Conservation (phyloP, 2,888 invertebrate species). For the Vanessa cardui region DNA sequence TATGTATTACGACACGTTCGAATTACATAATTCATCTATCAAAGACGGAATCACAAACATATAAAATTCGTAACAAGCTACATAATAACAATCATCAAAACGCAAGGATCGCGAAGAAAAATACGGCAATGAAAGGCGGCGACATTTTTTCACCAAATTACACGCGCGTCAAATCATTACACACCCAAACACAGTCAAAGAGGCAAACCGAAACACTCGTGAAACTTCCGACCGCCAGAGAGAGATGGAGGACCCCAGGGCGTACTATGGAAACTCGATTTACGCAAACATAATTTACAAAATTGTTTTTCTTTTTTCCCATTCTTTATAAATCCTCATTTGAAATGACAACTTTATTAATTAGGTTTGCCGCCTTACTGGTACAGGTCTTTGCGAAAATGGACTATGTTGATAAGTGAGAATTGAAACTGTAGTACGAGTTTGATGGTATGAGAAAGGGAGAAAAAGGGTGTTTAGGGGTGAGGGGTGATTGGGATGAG, state of each 20-base stretch:
- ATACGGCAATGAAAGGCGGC: conserved; percentile 53
- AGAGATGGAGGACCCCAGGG: conserved; percentile 53
- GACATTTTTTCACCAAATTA: conserved; percentile 79
- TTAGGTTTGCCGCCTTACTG: background rate
- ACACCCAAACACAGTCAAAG: conserved; percentile 81
- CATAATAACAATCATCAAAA: conserved; percentile 64
- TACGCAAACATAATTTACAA: background rate
- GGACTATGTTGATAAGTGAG: conserved; percentile 32
- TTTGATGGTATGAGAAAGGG: conserved; percentile 49
- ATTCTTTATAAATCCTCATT: background rate
- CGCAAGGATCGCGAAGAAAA: conserved; percentile 57
- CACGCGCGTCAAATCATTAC: conserved; percentile 78
- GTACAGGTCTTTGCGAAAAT: background rate
- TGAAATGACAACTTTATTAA: background rate
- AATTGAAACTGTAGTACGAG: conserved; percentile 52
- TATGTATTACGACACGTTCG: background rate
- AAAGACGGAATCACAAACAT: conserved; percentile 37
- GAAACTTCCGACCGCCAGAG: conserved; percentile 73
- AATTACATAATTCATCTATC: conserved; percentile 35
- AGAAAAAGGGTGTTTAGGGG: conserved; percentile 50
- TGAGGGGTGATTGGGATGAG: conserved; percentile 58
- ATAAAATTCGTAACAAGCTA: conserved; percentile 42
- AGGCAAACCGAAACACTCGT: conserved; percentile 80
- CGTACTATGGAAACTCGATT: conserved; percentile 59
- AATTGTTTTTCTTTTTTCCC: background rate